Conservation (phyloP, 2,113 vertebrate genomes). For the Scomber colias region DNA sequence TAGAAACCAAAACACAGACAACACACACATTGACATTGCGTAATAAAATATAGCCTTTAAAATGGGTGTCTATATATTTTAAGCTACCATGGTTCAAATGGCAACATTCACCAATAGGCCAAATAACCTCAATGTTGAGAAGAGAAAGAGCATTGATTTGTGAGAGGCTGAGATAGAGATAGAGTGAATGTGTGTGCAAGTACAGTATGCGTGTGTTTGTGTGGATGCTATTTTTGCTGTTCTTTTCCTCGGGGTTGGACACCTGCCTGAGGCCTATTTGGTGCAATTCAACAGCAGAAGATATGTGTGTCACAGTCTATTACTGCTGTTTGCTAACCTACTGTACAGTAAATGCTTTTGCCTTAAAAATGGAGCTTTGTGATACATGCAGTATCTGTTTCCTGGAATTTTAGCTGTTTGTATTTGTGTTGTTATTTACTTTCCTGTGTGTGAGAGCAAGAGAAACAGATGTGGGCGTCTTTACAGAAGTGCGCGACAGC, state of each 20-base stretch:
- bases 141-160: conserved; percentile 19
- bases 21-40: neutral
- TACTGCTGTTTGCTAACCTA: conserved; percentile 16
- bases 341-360: conserved; percentile 8
- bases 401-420: neutral
- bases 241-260: conserved; percentile 47
- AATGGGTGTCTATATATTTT: neutral
- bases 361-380: neutral
- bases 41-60: neutral
- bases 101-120: neutral
- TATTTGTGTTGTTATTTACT: conserved; percentile 47
- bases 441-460: conserved; percentile 10
- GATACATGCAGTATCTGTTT: neutral
- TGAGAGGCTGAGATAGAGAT: neutral
- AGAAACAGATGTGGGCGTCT: conserved; percentile 61
- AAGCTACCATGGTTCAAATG: neutral
- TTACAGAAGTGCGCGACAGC: conserved; percentile 36
- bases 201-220: conserved; percentile 37
- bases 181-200: conserved; percentile 21
- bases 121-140: neutral
- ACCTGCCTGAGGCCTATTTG: conserved; percentile 41
- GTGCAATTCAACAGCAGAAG: conserved; percentile 33
- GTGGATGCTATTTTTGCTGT: conserved; percentile 53
- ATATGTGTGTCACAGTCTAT: conserved; percentile 37
- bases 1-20: neutral